Evolutionary conservation across 1,140 invertebrate species (phyloP).

Genomic region (Leptinotarsa undecemlineata): DNA sequence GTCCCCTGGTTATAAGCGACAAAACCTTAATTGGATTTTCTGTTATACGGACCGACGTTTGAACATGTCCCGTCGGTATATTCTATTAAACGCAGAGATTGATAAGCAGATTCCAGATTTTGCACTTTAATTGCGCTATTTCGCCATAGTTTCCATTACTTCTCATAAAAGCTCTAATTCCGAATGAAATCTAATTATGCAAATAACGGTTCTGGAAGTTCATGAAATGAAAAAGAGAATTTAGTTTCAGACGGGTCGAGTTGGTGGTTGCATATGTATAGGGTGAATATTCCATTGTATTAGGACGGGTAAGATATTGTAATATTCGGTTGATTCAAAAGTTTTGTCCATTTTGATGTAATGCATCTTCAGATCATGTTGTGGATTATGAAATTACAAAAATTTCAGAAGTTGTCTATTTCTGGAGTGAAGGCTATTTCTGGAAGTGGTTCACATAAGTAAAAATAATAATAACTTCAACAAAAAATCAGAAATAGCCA

Average conservation of each 20-base stretch:
- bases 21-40: conserved; percentile 41
- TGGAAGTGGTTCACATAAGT: no score
- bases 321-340: no score
- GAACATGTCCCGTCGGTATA: conserved; percentile 19
- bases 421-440: no score
- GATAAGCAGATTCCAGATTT: conserved; percentile 28
- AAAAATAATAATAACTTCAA: no score
- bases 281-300: no score
- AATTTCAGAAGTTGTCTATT: no score
- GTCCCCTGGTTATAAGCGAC: conserved; percentile 29
- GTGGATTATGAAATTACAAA: no score
- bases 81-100: conserved; percentile 27
- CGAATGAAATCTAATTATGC: conserved; percentile 25
- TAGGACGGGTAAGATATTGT: no score
- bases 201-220: conserved; percentile 11
- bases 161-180: conserved; percentile 15
- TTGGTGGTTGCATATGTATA: background rate
- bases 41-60: conserved; percentile 32
- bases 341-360: no score
- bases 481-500: no score
- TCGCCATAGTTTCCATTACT: conserved; percentile 24
- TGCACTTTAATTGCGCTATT: conserved; percentile 22
- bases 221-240: conserved; percentile 10
- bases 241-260: background rate
- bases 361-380: no score